Evolutionary conservation across 2,888 invertebrate species (phyloP).

Genomic region (Trichopria drosophilae): DNA sequence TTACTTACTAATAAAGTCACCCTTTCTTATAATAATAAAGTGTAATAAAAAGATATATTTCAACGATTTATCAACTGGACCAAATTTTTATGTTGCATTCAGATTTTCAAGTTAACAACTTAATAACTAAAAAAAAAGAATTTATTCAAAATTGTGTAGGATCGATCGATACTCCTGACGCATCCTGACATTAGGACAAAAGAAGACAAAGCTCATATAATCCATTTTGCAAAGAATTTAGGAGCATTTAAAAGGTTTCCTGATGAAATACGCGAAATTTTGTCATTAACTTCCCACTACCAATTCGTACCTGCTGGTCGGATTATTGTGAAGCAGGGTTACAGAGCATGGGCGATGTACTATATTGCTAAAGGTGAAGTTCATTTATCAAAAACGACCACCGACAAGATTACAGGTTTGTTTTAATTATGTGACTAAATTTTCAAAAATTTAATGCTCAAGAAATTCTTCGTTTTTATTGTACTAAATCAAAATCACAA

Average conservation of each 20-base stretch:
- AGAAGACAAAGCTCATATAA: slow-evolving; percentile 39
- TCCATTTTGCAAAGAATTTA: slow-evolving; percentile 40
- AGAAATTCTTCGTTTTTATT: too few species aligned
- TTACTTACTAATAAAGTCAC: background rate
- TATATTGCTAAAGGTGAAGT: slow-evolving; percentile 69
- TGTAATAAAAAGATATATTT: too few species aligned
- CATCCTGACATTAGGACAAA: slow-evolving; percentile 35
- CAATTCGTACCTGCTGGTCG: slow-evolving; percentile 65
- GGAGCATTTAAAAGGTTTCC: slow-evolving; percentile 44
- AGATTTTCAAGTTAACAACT: too few species aligned
- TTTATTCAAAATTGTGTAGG: slow-evolving; percentile 36
- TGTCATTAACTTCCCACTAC: slow-evolving; percentile 67
- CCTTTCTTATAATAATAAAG: background rate
- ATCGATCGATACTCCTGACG: slow-evolving; percentile 45
- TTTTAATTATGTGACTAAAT: background rate
- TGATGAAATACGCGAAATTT: slow-evolving; percentile 64
- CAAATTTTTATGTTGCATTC: slow-evolving; percentile 1
- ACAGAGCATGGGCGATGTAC: slow-evolving; percentile 65
- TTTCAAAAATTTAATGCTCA: too few species aligned
- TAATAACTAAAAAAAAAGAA: too few species aligned
- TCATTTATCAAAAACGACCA: slow-evolving; percentile 60
- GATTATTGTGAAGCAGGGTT: slow-evolving; percentile 66
- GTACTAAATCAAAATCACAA: too few species aligned
- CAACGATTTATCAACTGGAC: too few species aligned
- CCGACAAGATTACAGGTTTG: slow-evolving; percentile 58